phyloP scores from a whole-genome alignment of 2,888 invertebrate species.

The Hemaris fuciformis region DNA sequence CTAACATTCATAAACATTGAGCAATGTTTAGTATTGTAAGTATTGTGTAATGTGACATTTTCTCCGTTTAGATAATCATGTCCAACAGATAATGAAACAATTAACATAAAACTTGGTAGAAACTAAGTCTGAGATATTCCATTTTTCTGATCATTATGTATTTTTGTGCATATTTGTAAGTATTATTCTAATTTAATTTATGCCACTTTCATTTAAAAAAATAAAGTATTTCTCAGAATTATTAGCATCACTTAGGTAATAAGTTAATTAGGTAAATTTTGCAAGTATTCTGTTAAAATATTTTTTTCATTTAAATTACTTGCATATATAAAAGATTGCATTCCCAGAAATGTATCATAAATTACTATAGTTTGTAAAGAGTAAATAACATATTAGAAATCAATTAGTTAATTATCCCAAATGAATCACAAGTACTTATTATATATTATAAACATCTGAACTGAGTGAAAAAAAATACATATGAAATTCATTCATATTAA shows the following conservation, averaged over 20 bases:
- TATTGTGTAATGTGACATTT: neutral
- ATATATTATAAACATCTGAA: neutral
- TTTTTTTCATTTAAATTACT: too few species aligned
- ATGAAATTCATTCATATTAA: neutral
- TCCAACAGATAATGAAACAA: neutral
- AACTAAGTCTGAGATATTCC: neutral
- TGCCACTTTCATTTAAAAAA: too few species aligned
- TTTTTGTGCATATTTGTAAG: neutral
- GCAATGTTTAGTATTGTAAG: neutral
- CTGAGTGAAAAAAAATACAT: neutral
- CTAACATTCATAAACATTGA: neutral
- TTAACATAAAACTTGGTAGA: neutral
- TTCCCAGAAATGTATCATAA: neutral
- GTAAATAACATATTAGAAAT: neutral
- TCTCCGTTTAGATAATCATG: neutral
- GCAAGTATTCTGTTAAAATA: too few species aligned
- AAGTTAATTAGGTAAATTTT: too few species aligned
- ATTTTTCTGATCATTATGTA: neutral
- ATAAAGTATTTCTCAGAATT: too few species aligned
- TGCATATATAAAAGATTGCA: too few species aligned
- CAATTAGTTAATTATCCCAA: neutral
- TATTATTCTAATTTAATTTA: too few species aligned
- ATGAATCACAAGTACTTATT: neutral
- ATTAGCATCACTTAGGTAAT: too few species aligned
- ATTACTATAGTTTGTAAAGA: neutral